Percentiles rank a stretch among this genome's conserved stretches.
Evolutionary conservation across 23 tunicate genomes (phyloP).

Genomic region (Diplosoma virens): DNA sequence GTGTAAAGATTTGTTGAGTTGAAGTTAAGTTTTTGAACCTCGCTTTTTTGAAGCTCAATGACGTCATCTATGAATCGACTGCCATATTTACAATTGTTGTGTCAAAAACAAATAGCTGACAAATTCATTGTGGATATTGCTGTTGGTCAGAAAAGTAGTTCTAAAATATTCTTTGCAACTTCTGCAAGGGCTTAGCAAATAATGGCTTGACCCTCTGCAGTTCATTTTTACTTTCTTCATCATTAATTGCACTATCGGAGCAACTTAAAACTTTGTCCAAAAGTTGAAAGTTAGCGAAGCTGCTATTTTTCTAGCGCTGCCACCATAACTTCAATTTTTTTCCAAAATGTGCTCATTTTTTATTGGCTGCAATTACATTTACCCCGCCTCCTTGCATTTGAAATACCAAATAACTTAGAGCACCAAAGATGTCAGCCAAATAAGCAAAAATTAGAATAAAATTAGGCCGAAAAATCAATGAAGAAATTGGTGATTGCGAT

Average conservation of each 20-base stretch:
- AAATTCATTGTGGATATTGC: conserved; percentile 22
- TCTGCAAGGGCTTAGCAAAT: conserved; percentile 27
- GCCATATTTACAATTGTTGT: conserved; percentile 22
- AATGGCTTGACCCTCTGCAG: conserved; percentile 33
- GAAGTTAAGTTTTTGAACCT: conserved; percentile 18
- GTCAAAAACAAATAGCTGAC: conserved; percentile 26
- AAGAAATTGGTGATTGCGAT: too few species aligned
- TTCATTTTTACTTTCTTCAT: conserved; percentile 9
- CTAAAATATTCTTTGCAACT: conserved; percentile 20
- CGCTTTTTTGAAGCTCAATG: conserved; percentile 23
- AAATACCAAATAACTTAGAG: conserved; percentile 14
- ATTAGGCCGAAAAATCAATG: too few species aligned
- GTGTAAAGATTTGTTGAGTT: background rate
- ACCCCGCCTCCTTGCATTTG: conserved; percentile 46
- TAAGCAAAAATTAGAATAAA: conserved; percentile 17
- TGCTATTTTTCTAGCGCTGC: conserved; percentile 11
- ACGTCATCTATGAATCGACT: conserved; percentile 23
- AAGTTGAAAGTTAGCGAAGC: conserved; percentile 36
- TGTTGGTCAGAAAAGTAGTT: conserved; percentile 17
- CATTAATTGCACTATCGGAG: conserved; percentile 30
- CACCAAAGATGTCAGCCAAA: conserved; percentile 31
- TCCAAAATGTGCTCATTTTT: conserved; percentile 12
- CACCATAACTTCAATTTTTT: conserved; percentile 38
- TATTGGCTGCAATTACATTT: conserved; percentile 10
- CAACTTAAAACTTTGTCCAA: conserved; percentile 30